Base-by-base conservation (phyloP, 2,888 invertebrate genomes). In the Rotaria socialis region DNA sequence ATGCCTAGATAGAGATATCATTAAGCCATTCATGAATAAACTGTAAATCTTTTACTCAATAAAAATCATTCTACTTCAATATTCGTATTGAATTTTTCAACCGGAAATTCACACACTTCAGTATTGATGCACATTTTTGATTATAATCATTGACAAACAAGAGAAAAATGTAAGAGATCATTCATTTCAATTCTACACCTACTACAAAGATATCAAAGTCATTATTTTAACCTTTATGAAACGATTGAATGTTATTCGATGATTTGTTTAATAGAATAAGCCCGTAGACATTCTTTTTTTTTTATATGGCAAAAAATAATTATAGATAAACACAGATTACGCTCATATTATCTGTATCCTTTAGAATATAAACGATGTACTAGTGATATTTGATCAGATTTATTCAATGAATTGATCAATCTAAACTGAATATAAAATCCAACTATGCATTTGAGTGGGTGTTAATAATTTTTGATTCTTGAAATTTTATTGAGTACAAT, bases 271-370 rank as follows among this genome's bases (percentile, higher is more conserved):
- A 41, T 41, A 35, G 35, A 27, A 67, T 35, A 35, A 67, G 67
- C 67, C 35, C 35, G 27, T 19, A 35, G 67, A 41, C 14, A 41
- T 67, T 5, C 14, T 67, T 67, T 67, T 14, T 16, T 27, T 67
- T 67, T 67, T 14, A 67, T 67, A 67, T 67, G 67, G 67, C 19
- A 67, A 67, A 67, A 67, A 67, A 35, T 67, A 67, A 67, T 67
- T 67, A 67, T 35, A 67, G 67, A 67, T 67, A 67, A 67, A 67
- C 67, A 35, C 24, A 35, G 67, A 27, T 35, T 67, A 67, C 35
- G 35, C 19, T 67, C 35, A 35, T 67, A 35, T 35, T 16, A 35
- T 67, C 3, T 35, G 35, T 60, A 60, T 24, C 14, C 58, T 60
- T 60, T 27, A 27, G 58, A 60, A n/a, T 60, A 27, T n/a, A 60